phyloP scores from a whole-genome alignment of 2,113 vertebrate genomes.

The Rhegmatorhina hoffmannsi region DNA sequence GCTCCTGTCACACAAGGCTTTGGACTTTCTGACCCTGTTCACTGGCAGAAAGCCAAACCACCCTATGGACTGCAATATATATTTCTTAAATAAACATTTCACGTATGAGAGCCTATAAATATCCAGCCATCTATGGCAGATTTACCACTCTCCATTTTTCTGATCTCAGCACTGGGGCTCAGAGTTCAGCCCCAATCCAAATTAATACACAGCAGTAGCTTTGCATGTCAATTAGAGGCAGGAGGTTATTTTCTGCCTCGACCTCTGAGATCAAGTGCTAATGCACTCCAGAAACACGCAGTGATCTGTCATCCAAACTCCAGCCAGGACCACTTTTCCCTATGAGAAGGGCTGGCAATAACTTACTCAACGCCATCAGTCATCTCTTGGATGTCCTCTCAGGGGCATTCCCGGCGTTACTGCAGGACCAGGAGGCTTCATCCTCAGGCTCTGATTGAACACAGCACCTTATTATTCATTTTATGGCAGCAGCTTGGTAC shows the following conservation, averaged over 20 bases:
- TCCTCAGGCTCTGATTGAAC: neutral
- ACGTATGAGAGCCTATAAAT: neutral
- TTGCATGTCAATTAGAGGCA: conserved; percentile 35
- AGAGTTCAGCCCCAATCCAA: conserved; percentile 12
- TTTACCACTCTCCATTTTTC: neutral
- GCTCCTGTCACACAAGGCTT: neutral
- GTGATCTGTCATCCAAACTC: conserved; percentile 22
- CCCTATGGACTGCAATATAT: neutral
- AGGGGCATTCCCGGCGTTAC: accelerated
- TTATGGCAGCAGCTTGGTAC: neutral
- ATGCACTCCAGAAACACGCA: conserved; percentile 1
- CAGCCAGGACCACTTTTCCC: neutral
- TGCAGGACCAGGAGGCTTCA: neutral
- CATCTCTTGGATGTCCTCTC: neutral
- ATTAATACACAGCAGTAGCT: neutral
- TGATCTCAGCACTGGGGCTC: neutral
- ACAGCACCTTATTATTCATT: neutral
- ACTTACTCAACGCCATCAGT: neutral
- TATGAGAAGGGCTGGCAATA: neutral
- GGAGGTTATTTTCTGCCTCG: conserved; percentile 1
- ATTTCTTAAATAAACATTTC: neutral
- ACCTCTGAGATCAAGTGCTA: conserved; percentile 53
- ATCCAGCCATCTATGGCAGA: neutral
- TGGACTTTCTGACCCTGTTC: neutral
- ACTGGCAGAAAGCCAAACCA: neutral